phyloP scores from a whole-genome alignment of 2,113 vertebrate species.

The Hippocampus abdominalis region DNA sequence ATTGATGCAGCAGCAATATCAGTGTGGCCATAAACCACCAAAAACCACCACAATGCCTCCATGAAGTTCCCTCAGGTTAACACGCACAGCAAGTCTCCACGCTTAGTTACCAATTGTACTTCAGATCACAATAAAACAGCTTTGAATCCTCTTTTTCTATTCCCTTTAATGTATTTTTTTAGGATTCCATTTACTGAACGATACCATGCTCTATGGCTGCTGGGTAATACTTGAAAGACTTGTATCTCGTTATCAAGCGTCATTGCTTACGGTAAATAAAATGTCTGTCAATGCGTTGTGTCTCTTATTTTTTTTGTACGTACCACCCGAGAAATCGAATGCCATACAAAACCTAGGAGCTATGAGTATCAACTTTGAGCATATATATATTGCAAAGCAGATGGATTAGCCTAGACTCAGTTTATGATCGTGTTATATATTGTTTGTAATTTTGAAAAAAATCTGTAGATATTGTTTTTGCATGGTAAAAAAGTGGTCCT shows the following conservation, averaged over 20 bases:
- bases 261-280: slow-evolving; percentile 34
- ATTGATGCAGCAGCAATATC: slow-evolving; percentile 47
- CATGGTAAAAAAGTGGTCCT: no score
- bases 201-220: slow-evolving; percentile 44
- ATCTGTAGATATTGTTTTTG: no score
- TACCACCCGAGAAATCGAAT: no score
- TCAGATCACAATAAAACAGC: slow-evolving; percentile 19
- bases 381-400: no score
- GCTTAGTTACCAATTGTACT: slow-evolving; percentile 14
- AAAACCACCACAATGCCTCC: slow-evolving; percentile 51
- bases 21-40: slow-evolving; percentile 25
- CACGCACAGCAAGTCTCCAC: slow-evolving; percentile 35
- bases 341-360: no score
- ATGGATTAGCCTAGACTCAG: no score
- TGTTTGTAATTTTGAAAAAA: no score
- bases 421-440: no score
- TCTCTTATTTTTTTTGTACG: background rate
- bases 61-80: slow-evolving; percentile 61
- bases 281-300: background rate
- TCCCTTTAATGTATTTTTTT: slow-evolving; percentile 36
- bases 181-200: slow-evolving; percentile 36
- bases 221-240: slow-evolving; percentile 21
- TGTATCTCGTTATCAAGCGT: slow-evolving; percentile 3
- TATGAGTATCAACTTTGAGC: no score
- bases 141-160: slow-evolving; percentile 28